Evolutionary conservation across 2,888 invertebrate species (phyloP).

Genomic region (Acrobasis consociella): DNA sequence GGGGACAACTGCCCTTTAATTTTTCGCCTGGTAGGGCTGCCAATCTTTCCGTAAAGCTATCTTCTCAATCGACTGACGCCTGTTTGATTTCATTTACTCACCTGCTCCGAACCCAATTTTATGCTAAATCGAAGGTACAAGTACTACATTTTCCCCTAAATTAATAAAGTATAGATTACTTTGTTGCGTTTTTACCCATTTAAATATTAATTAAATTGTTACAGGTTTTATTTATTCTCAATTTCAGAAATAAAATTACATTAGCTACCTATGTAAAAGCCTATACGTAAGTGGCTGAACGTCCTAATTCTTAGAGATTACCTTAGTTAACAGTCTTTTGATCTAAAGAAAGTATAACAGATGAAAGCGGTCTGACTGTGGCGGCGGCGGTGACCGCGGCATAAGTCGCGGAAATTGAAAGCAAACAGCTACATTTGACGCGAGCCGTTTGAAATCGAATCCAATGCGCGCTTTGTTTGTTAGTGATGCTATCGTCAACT

Average conservation of each 20-base stretch:
- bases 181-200: too few relatives aligned
- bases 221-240: too few relatives aligned
- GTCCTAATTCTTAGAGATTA: too few relatives aligned
- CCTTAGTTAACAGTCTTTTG: not conserved
- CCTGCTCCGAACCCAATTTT: slow-evolving; percentile 15
- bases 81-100: slow-evolving; percentile 21
- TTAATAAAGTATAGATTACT: not conserved
- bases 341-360: not conserved
- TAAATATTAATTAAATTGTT: too few relatives aligned
- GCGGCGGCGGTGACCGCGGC: not conserved
- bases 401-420: slow-evolving; percentile 18
- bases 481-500: not conserved
- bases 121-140: not conserved
- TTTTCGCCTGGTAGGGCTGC: slow-evolving; percentile 59
- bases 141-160: not conserved
- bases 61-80: slow-evolving; percentile 8
- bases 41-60: slow-evolving; percentile 32
- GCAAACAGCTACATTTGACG: slow-evolving; percentile 16
- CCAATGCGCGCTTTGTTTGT: not conserved
- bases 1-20: slow-evolving; percentile 49
- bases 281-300: too few relatives aligned
- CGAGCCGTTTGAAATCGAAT: slow-evolving; percentile 1
- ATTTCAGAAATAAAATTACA: too few relatives aligned
- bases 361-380: not conserved
- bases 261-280: too few relatives aligned